Conservation (phyloP, 2,113 vertebrate species). For the Microcebus jonahi region DNA sequence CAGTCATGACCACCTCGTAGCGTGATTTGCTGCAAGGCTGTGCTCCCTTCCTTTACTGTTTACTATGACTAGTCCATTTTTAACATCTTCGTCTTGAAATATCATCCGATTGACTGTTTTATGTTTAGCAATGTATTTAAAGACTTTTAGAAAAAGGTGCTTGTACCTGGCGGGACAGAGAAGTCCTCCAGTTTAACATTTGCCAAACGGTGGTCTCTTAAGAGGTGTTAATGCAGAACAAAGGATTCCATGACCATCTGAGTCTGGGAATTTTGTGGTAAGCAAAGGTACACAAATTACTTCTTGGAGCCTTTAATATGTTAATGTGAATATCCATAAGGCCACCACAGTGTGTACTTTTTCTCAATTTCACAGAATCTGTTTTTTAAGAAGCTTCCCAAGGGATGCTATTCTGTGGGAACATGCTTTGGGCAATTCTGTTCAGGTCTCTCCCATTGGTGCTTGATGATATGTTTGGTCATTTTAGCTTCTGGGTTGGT, state of each 20-base stretch:
- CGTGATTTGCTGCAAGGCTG: not conserved
- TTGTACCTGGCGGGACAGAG: not conserved
- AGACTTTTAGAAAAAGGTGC: not conserved
- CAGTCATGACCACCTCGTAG: not conserved
- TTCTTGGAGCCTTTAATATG: not conserved
- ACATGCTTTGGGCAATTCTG: not conserved
- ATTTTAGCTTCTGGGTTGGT: not conserved
- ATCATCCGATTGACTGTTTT: not conserved
- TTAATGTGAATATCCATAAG: not conserved
- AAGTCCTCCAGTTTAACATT: not conserved
- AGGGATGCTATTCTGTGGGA: not conserved
- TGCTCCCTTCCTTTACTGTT: not conserved
- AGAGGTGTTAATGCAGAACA: not conserved
- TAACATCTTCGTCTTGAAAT: not conserved
- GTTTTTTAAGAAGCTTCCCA: not conserved
- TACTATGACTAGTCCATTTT: not conserved
- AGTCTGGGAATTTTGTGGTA: not conserved
- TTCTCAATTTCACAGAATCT: not conserved
- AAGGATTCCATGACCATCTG: not conserved
- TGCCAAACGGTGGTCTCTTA: not conserved
- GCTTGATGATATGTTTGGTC: not conserved
- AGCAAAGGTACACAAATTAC: not conserved
- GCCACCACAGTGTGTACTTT: not conserved
- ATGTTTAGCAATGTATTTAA: not conserved
- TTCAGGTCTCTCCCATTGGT: not conserved